Evolutionary conservation across 2,113 vertebrate genomes (phyloP).

Genomic region (Vulpes lagopus): DNA sequence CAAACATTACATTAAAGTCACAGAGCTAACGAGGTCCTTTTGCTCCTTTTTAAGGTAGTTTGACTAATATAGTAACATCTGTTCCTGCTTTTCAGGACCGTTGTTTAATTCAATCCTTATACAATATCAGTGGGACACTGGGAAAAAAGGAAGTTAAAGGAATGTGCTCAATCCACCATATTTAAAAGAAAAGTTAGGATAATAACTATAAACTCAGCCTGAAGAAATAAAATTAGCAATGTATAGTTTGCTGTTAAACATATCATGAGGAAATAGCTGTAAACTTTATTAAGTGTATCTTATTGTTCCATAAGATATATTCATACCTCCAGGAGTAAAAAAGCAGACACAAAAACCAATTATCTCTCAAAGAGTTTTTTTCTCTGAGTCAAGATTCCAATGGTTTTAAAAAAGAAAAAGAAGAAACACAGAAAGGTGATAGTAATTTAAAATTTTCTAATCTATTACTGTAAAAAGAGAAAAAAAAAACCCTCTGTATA

Average conservation of each 20-base stretch:
- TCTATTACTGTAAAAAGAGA: not conserved
- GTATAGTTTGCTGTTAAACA: slow-evolving; percentile 13
- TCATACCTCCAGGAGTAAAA: not conserved
- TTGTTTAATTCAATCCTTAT: slow-evolving; percentile 34
- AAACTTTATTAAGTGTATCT: slow-evolving; percentile 17
- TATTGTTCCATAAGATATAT: not conserved
- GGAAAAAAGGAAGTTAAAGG: slow-evolving; percentile 32
- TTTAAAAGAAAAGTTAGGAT: slow-evolving; percentile 29
- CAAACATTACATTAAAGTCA: not conserved
- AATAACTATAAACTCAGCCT: slow-evolving; percentile 12
- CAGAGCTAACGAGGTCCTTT: not conserved
- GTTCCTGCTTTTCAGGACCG: slow-evolving; percentile 28
- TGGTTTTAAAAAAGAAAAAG: slow-evolving; percentile 26
- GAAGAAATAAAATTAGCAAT: not conserved
- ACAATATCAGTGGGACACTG: not conserved
- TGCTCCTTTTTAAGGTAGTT: not conserved
- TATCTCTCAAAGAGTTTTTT: not conserved
- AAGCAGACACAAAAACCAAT: slow-evolving; percentile 36
- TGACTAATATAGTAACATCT: slow-evolving; percentile 3
- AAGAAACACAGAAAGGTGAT: not conserved
- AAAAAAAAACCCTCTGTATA: not conserved
- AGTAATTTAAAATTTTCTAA: slow-evolving; percentile 26
- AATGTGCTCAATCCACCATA: not conserved
- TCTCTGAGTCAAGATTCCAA: slow-evolving; percentile 20
- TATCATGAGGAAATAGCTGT: not conserved